Percentiles rank a stretch among this genome's conserved stretches.
Evolutionary conservation across 2,797 vertebrate genomes (phyloP).

Genomic region (Falco biarmicus): DNA sequence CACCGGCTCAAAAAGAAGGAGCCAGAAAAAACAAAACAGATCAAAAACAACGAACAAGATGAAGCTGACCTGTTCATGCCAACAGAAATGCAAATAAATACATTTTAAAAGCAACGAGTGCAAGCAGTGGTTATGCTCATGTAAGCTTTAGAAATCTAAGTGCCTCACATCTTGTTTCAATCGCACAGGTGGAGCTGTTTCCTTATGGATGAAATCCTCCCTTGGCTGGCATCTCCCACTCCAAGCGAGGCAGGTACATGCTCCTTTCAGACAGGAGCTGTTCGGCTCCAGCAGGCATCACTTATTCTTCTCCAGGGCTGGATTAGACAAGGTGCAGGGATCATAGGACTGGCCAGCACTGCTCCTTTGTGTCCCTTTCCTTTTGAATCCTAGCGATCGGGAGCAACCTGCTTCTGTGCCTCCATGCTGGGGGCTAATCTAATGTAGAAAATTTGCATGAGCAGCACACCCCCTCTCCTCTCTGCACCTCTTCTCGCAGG

Average conservation of each 20-base stretch:
- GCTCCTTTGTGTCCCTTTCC: neutral
- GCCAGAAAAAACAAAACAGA: neutral
- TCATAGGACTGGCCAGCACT: neutral
- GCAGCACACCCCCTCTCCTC: neutral
- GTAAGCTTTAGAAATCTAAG: neutral
- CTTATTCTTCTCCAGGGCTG: neutral
- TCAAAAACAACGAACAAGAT: neutral
- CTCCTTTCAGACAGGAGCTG: neutral
- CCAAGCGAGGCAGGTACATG: neutral
- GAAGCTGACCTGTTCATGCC: neutral
- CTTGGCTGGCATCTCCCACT: neutral
- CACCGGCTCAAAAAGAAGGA: neutral
- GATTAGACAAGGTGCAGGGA: neutral
- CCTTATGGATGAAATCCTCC: constrained; percentile 4
- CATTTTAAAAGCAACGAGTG: neutral
- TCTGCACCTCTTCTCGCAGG: neutral
- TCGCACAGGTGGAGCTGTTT: constrained; percentile 40
- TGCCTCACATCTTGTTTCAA: neutral
- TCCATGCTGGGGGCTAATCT: neutral
- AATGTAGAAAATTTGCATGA: neutral
- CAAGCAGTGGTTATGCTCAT: neutral
- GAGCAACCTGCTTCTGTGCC: neutral
- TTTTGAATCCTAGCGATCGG: neutral
- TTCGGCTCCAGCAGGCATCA: neutral
- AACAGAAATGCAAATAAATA: neutral